Evolutionary conservation across 2,113 vertebrate species (phyloP).

Genomic region (Pseudolaguvia tuberculata): DNA sequence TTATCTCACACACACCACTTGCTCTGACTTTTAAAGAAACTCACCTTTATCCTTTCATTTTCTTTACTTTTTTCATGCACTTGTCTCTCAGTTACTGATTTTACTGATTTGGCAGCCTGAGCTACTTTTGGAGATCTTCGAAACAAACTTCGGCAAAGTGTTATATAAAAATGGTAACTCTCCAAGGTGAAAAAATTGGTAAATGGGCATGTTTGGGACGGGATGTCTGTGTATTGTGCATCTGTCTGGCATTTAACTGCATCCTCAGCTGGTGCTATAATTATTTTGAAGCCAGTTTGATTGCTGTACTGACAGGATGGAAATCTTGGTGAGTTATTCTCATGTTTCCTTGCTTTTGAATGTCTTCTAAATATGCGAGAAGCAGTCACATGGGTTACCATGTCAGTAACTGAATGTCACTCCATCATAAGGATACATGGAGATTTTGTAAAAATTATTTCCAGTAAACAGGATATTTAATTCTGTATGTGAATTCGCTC

Average conservation of each 20-base stretch:
- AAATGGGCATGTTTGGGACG: background rate
- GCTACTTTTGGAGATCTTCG: background rate
- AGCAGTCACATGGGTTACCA: background rate
- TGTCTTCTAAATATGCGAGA: constrained; percentile 5
- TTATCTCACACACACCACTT: background rate
- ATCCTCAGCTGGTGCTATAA: background rate
- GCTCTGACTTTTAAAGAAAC: background rate
- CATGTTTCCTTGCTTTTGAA: background rate
- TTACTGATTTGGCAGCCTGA: constrained; percentile 1
- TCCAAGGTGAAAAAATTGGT: constrained; percentile 15
- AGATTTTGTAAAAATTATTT: constrained; percentile 13
- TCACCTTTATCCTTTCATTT: constrained; percentile 1
- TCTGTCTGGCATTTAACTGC: constrained; percentile 12
- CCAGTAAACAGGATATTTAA: constrained; percentile 1
- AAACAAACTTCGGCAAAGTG: constrained; percentile 6
- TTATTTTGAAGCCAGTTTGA: constrained; percentile 15
- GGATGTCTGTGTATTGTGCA: background rate
- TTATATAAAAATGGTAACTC: background rate
- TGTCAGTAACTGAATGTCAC: constrained; percentile 1
- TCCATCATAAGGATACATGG: background rate
- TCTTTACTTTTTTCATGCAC: background rate
- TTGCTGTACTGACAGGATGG: constrained; percentile 6
- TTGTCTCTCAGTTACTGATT: background rate
- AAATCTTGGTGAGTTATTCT: constrained; percentile 8
- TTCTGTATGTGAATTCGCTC: background rate